Conservation (phyloP, 2,113 vertebrate species). For the Upupa epops region DNA sequence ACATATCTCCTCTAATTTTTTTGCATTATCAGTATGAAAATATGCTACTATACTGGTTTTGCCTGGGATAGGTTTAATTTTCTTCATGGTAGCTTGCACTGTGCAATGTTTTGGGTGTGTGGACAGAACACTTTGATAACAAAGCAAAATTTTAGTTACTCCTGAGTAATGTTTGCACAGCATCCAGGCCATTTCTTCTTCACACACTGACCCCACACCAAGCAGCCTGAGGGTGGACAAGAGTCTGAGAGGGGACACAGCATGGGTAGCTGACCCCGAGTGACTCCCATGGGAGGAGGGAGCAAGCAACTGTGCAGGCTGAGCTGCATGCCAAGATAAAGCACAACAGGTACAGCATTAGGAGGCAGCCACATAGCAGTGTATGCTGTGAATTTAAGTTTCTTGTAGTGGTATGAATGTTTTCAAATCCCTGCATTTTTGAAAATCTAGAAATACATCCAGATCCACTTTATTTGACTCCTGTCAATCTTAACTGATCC, state of each 20-base stretch:
- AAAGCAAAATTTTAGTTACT: not conserved
- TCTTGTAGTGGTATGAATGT: accelerated
- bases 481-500: not conserved
- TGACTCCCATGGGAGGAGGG: accelerated
- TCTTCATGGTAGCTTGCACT: not conserved
- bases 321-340: accelerated
- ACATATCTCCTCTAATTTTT: not conserved
- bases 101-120: not conserved
- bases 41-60: not conserved
- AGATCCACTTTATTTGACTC: not conserved
- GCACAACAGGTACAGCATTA: not conserved
- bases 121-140: not conserved
- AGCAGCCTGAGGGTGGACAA: not conserved
- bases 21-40: not conserved
- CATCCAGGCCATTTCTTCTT: not conserved
- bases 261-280: accelerated
- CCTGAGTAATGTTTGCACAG: not conserved
- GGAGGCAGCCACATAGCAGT: not conserved
- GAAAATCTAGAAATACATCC: not conserved
- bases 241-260: not conserved
- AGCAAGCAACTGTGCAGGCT: accelerated
- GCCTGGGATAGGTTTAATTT: not conserved
- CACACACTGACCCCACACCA: accelerated
- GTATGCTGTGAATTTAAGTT: not conserved
- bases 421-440: not conserved